These are phyloP conservation scores for Oryzias javanicus DNA, from an alignment of 2,113 vertebrate species.

Conservation along the genomic window DNA sequence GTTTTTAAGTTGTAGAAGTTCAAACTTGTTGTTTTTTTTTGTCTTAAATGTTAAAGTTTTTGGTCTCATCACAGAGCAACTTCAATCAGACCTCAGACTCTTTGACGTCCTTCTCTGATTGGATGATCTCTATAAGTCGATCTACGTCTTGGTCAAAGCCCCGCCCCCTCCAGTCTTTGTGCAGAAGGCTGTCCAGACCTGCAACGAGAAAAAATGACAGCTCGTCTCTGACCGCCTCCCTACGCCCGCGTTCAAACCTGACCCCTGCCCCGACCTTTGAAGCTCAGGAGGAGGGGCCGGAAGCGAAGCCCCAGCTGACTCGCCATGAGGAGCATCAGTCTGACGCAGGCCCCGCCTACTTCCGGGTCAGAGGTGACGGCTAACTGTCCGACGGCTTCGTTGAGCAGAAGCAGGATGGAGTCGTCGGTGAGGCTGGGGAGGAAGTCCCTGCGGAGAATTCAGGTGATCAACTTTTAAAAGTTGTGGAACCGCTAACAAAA, in stretches of 20 bases:
- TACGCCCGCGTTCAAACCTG: neutral
- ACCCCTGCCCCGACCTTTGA: slow-evolving; percentile 90
- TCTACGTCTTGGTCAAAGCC: slow-evolving; percentile 84
- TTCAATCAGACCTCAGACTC: slow-evolving; percentile 65
- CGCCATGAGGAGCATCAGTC: slow-evolving; percentile 79
- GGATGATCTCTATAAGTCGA: slow-evolving; percentile 78
- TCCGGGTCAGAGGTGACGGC: slow-evolving; percentile 80
- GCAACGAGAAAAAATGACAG: neutral
- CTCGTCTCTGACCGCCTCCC: neutral
- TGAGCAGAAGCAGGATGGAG: slow-evolving; percentile 79
- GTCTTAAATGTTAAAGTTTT: no score
- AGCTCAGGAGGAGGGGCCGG: slow-evolving; percentile 73
- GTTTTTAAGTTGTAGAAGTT: no score
- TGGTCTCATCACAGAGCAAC: no score
- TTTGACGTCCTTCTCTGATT: slow-evolving; percentile 26
- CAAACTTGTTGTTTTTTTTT: no score
- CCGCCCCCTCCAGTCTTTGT: slow-evolving; percentile 86
- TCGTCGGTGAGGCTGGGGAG: slow-evolving; percentile 74
- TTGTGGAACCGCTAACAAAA: neutral
- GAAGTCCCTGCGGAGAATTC: slow-evolving; percentile 69
- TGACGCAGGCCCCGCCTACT: slow-evolving; percentile 81
- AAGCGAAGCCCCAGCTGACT: slow-evolving; percentile 72
- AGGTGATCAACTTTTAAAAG: no score
- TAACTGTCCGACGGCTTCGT: slow-evolving; percentile 88
- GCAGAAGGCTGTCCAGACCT: slow-evolving; percentile 85